A percentile compares a stretch with the other conserved stretches of the same genome.
phyloP scores from a whole-genome alignment of 92 coral and sea anemone species.

The Umimayanthus chanpuru region DNA sequence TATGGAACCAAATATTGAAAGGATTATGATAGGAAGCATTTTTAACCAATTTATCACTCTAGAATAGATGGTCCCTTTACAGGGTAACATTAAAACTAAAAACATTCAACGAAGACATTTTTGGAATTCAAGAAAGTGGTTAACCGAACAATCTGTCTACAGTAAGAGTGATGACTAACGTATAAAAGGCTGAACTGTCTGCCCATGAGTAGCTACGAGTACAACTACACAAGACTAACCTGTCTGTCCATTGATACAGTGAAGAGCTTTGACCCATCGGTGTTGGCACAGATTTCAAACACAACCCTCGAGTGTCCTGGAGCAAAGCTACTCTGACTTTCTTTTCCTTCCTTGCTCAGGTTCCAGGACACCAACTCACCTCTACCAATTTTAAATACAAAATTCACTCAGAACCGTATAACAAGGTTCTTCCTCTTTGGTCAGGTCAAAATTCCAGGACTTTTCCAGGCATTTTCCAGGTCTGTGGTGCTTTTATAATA shows the following conservation, averaged over 20 bases:
- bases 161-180: no score
- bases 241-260: constrained; percentile 64
- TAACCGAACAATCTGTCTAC: no score
- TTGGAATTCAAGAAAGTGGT: no score
- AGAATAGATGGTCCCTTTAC: no score
- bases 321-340: constrained; percentile 73
- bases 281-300: constrained; percentile 71
- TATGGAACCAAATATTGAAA: background rate
- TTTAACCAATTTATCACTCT: no score
- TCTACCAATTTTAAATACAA: constrained; percentile 39
- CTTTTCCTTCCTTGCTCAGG: constrained; percentile 74
- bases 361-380: constrained; percentile 93
- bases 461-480: no score
- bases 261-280: constrained; percentile 67
- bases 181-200: background rate
- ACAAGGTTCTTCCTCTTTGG: background rate
- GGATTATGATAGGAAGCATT: no score
- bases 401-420: background rate
- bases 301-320: constrained; percentile 91
- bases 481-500: no score
- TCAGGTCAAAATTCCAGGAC: no score
- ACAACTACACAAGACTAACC: background rate
- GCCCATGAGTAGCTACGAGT: background rate
- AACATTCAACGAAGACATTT: background rate
- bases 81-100: background rate